Base-by-base conservation (phyloP, 2,113 vertebrate species). In the Lophochroa leadbeateri region DNA sequence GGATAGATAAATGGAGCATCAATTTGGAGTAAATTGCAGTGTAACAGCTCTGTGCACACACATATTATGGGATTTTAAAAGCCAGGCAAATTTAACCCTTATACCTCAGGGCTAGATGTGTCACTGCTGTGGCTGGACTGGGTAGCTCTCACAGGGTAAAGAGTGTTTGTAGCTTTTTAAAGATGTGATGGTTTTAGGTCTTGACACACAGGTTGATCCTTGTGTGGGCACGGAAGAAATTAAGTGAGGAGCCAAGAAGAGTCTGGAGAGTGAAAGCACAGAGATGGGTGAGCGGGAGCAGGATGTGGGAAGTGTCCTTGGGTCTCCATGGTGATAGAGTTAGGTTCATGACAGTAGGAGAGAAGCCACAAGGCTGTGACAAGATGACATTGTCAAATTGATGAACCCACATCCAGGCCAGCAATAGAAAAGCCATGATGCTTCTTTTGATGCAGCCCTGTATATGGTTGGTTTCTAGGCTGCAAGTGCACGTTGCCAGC, bases 1-100 rank as follows among this genome's bases (percentile, higher is more conserved):
- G 89, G 88, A 58, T 8, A 89, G 86, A 95, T 60, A 92, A 95
- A 91, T 84, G 77, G 39, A 92, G 33, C 43, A 82, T 86, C 83
- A 86, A 25, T 89, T 79, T 92, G 68, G 61, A 91, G 57, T 61
- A 86, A 96, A 96, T 91, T 94, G 65, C 81, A 96, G 86, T 39
- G 81, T 75, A 91, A 79, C 61, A 94, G 74, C 49, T 89, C 91
- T 82, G 50, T 94, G 72, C 69, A 82, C 24, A 52, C 33, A 52
- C 1, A 2, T 81, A 75, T 70, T 86, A 71, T 1, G 13, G 69
- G 65, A 76, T 89, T 94, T 72, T 89, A 91, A 92, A 82, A 85
- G 35, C 44, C 43, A 57, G 24, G 20, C 23, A 64, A 61, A 20
- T 87, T 92, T 86, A 95, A 65, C 83, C 24, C 43, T 81, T 95